phyloP scores from a whole-genome alignment of 2,113 vertebrate genomes.

The Catharus minimus region DNA sequence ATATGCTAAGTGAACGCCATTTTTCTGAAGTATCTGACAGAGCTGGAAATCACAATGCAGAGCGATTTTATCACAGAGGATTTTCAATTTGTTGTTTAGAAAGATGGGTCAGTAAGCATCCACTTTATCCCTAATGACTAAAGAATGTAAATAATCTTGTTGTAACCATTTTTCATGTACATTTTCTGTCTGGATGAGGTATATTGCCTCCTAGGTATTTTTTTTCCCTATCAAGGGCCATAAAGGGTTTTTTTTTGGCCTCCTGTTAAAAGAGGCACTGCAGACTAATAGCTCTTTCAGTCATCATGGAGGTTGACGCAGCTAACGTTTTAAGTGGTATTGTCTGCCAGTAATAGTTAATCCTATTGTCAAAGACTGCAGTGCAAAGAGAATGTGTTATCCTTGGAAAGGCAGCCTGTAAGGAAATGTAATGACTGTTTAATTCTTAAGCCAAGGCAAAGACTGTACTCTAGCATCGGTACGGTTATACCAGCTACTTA shows the following conservation, averaged over 20 bases:
- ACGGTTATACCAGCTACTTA: neutral
- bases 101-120: constrained; percentile 68
- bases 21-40: constrained; percentile 69
- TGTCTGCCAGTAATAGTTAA: constrained; percentile 37
- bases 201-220: constrained; percentile 50
- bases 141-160: constrained; percentile 73
- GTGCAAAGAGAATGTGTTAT: constrained; percentile 19
- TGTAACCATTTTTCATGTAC: constrained; percentile 59
- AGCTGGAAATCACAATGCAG: constrained; percentile 65
- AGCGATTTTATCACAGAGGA: constrained; percentile 65
- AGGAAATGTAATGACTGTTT: constrained; percentile 7
- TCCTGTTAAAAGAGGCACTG: constrained; percentile 16
- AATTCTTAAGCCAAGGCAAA: constrained; percentile 10
- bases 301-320: neutral
- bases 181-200: constrained; percentile 58
- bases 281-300: constrained; percentile 43
- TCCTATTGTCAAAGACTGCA: neutral
- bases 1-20: constrained; percentile 54
- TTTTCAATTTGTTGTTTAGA: constrained; percentile 75
- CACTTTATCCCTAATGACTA: constrained; percentile 72
- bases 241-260: neutral
- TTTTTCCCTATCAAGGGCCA: neutral
- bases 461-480: neutral
- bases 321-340: constrained; percentile 13
- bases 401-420: neutral